A percentile compares a stretch with the other conserved stretches of the same genome.
These are phyloP conservation scores for Sinella curviseta DNA, from an alignment of 1,140 invertebrate genomes.

Conservation along the genomic window DNA sequence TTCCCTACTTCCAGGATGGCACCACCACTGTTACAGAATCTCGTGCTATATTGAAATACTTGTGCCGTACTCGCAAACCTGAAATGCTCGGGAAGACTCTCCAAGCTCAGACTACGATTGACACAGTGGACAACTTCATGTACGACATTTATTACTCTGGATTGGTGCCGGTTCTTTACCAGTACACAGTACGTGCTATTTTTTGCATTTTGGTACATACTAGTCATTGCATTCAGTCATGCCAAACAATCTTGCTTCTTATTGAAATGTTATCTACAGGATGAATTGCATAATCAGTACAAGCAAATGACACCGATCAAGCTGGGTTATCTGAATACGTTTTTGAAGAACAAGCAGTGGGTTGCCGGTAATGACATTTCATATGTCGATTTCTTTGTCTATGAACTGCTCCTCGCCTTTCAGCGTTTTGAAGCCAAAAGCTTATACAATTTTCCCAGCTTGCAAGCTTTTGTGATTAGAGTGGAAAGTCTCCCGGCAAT, in stretches of 20 bases:
- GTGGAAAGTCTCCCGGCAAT: constrained; percentile 28
- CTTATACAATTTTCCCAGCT: neutral
- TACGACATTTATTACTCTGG: constrained; percentile 53
- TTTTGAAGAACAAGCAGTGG: constrained; percentile 19
- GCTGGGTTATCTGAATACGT: neutral
- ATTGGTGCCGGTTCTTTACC: constrained; percentile 52
- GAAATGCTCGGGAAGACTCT: constrained; percentile 54
- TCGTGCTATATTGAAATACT: constrained; percentile 58
- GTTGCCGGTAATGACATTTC: constrained; percentile 15
- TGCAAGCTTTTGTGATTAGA: neutral
- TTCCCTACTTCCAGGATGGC: constrained; percentile 62
- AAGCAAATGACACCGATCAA: neutral
- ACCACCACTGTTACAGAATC: constrained; percentile 60
- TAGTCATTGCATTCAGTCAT: too few species aligned
- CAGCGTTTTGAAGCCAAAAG: neutral
- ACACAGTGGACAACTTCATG: constrained; percentile 58
- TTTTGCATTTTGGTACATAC: too few species aligned
- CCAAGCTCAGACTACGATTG: constrained; percentile 55
- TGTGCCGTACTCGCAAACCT: constrained; percentile 56
- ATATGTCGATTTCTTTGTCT: constrained; percentile 32
- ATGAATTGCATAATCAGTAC: neutral
- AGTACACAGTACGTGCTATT: constrained; percentile 26
- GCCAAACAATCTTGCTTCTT: neutral
- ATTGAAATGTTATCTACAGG: neutral
- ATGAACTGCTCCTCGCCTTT: constrained; percentile 26